Evolutionary conservation across 2,113 vertebrate species (phyloP).

Genomic region (Otus sunia): DNA sequence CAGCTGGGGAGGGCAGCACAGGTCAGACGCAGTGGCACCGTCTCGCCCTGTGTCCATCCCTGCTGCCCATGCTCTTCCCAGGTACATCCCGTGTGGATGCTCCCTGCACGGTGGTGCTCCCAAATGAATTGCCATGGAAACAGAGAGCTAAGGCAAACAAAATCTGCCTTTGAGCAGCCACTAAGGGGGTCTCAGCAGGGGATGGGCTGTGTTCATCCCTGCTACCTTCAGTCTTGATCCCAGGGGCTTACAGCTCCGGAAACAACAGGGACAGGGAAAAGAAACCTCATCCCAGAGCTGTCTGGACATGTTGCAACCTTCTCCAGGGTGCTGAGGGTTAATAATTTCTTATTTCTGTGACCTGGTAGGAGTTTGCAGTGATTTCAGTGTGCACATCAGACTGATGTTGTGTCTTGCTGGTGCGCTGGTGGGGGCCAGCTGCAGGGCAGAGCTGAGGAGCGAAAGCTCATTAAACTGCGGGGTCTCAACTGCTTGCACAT

Average conservation of each 20-base stretch:
- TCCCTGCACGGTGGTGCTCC: background rate
- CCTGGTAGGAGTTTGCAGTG: background rate
- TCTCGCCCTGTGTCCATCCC: background rate
- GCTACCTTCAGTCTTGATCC: background rate
- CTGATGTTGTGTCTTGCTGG: background rate
- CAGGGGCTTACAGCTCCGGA: background rate
- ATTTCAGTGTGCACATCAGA: rapidly evolving
- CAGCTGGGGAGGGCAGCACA: rapidly evolving
- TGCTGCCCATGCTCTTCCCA: background rate
- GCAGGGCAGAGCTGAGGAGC: background rate
- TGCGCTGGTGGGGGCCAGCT: background rate
- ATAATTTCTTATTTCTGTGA: background rate
- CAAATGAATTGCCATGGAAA: conserved; percentile 5
- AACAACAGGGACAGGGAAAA: background rate
- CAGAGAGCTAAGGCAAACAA: background rate
- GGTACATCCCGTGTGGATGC: background rate
- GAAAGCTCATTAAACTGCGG: background rate
- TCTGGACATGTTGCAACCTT: background rate
- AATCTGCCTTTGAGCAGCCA: background rate
- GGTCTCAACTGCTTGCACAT: background rate
- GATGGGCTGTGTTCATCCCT: background rate
- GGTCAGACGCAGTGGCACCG: rapidly evolving
- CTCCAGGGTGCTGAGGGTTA: background rate
- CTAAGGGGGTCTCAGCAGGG: background rate
- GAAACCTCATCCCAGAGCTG: background rate